These are phyloP conservation scores for Chrysolina haemoptera DNA, from an alignment of 2,888 invertebrate genomes.

Conservation along the genomic window DNA sequence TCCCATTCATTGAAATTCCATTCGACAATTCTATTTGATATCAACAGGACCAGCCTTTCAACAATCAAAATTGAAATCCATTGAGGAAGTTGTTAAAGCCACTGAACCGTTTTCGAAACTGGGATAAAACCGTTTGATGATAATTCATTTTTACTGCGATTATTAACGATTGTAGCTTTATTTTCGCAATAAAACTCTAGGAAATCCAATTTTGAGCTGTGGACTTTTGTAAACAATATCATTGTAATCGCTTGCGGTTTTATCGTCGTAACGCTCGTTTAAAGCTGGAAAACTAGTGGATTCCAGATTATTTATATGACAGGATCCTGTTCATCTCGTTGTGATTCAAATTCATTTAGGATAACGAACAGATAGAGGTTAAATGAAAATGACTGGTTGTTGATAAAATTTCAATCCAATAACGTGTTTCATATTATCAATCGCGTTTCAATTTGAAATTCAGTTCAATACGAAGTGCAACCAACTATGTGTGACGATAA, in stretches of 20 bases:
- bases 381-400: slow-evolving; percentile 41
- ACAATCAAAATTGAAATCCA: background rate
- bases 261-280: slow-evolving; percentile 40
- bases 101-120: slow-evolving; percentile 17
- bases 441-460: slow-evolving; percentile 35
- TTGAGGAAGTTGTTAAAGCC: slow-evolving; percentile 22
- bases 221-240: slow-evolving; percentile 42
- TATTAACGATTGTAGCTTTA: slow-evolving; percentile 29
- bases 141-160: slow-evolving; percentile 34
- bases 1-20: background rate
- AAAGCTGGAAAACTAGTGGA: slow-evolving; percentile 41
- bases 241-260: slow-evolving; percentile 42
- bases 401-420: slow-evolving; percentile 43
- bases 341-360: slow-evolving; percentile 39
- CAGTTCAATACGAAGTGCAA: slow-evolving; percentile 8
- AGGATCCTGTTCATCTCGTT: slow-evolving; percentile 24
- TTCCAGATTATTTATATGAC: slow-evolving; percentile 44
- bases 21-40: background rate
- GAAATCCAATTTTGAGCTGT: slow-evolving; percentile 39
- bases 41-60: background rate
- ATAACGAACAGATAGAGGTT: slow-evolving; percentile 32
- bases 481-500: background rate
- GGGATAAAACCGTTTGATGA: slow-evolving; percentile 20
- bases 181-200: slow-evolving; percentile 32
- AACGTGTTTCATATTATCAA: slow-evolving; percentile 33